phyloP scores from a whole-genome alignment of 2,113 vertebrate species.

The Neotoma lepida region DNA sequence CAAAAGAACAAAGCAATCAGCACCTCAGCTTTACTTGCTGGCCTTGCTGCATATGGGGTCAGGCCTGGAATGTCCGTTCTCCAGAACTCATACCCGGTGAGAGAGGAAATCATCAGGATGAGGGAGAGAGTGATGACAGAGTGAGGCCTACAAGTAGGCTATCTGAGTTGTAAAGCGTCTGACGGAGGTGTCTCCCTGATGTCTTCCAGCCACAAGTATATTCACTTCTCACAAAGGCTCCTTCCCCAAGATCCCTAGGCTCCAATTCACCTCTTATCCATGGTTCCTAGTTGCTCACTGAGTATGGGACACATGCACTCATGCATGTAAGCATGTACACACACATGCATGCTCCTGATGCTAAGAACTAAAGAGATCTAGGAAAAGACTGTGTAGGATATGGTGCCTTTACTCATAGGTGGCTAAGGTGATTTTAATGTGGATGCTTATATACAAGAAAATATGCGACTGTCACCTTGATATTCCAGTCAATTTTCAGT shows the following conservation, averaged over 20 bases:
- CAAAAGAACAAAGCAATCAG: slow-evolving; percentile 30
- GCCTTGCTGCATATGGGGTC: neutral
- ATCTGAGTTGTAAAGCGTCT: neutral
- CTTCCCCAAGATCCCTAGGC: neutral
- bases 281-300: neutral
- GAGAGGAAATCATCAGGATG: neutral
- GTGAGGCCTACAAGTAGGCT: neutral
- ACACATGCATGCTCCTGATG: neutral
- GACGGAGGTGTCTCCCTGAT: no score
- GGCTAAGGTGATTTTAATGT: slow-evolving; percentile 31
- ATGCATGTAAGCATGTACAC: neutral
- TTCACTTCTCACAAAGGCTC: slow-evolving; percentile 6
- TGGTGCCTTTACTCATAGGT: neutral
- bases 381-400: neutral
- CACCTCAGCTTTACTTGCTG: neutral
- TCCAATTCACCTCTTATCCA: neutral
- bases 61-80: neutral
- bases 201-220: neutral
- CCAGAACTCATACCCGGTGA: neutral
- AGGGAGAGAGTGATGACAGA: slow-evolving; percentile 20
- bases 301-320: neutral
- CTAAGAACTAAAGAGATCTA: neutral
- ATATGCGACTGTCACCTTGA: neutral
- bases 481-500: slow-evolving; percentile 42
- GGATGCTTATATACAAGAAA: slow-evolving; percentile 10